Evolutionary conservation across 2,113 vertebrate species (phyloP), one percentile per base, ranked within the genome.

Genomic region (Bufo gargarizans): DNA sequence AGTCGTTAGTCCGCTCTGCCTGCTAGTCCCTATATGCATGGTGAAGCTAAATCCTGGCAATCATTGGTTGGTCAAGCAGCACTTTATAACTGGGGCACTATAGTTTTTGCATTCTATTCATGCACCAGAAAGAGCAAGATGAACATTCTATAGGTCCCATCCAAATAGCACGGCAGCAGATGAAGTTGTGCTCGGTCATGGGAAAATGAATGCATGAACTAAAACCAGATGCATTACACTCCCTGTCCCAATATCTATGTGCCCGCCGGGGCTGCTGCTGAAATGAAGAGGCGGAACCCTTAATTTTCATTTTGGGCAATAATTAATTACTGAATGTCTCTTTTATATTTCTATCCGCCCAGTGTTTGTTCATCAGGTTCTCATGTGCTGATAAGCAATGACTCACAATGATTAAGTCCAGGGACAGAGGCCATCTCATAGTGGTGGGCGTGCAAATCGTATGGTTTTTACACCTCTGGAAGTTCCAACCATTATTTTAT

Each of bases 321-420:
- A 19, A 81, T 81, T 81, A 45, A 81, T 45, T 58, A 45, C 55
- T 13, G 13, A 1, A 58, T 58, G 13, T 58, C 56, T 12, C 56
- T 53, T 33, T 33, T 55, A 55, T 58, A 79, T 58, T 58, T 61
- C 55, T 14, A 58, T 61, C 78, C 78, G 45, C 55, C 78, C 78
- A 61, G n/a, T 43, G 56, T 59, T 81, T 81, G 77, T 45, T 45
- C 69, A 72, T 72, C 69, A 61, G 14, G 78, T 59, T 59, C 78
- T 81, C 55, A 81, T 58, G 16, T 81, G 6, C 16, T 43, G 14
- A 59, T 14, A 22, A 81, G 78, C 55, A 4, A 22, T 81, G 78
- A 81, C 14, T 81, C 78, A 81, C 13, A 59, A 33, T 17, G 78
- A 81, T 17, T 45, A 58, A 81, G 3, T 7, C n/a, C 45, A 22